A percentile compares a stretch with the other conserved stretches of the same genome.
phyloP scores from a whole-genome alignment of 2,888 invertebrate species.

The Ceraclea dissimilis region DNA sequence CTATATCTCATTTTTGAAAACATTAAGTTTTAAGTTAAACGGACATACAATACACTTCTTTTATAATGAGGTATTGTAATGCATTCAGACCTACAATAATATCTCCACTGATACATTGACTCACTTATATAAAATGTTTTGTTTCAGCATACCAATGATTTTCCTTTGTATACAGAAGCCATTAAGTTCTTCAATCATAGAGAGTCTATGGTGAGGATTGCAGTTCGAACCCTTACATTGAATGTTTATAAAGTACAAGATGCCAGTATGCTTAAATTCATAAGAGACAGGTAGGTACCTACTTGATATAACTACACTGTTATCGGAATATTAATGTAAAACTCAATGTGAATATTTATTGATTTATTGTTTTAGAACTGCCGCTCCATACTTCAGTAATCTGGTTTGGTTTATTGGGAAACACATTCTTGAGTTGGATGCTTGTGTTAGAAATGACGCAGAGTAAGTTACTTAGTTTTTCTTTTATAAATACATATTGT shows the following conservation, averaged over 20 bases:
- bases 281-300: conserved; percentile 64
- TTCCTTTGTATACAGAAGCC: conserved; percentile 97
- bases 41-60: conserved; percentile 99
- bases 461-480: conserved; percentile 60
- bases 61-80: conserved; percentile 80
- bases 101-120: too few relatives aligned
- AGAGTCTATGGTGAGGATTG: conserved; percentile 98
- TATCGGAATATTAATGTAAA: neutral
- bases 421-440: conserved; percentile 91
- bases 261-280: conserved; percentile 90
- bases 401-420: conserved; percentile 98
- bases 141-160: conserved; percentile 89
- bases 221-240: conserved; percentile 92
- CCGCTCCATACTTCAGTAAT: conserved; percentile 97
- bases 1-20: conserved; percentile 98
- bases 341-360: neutral
- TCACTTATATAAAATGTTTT: neutral
- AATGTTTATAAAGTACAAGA: conserved; percentile 96
- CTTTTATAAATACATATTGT: neutral
- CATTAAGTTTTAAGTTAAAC: conserved; percentile 93
- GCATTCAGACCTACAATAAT: neutral
- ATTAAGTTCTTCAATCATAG: conserved; percentile 99
- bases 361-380: conserved; percentile 55
- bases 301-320: neutral
- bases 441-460: conserved; percentile 89